Conservation (phyloP, 2,113 vertebrate genomes). For the Cynoglossus semilaevis region DNA sequence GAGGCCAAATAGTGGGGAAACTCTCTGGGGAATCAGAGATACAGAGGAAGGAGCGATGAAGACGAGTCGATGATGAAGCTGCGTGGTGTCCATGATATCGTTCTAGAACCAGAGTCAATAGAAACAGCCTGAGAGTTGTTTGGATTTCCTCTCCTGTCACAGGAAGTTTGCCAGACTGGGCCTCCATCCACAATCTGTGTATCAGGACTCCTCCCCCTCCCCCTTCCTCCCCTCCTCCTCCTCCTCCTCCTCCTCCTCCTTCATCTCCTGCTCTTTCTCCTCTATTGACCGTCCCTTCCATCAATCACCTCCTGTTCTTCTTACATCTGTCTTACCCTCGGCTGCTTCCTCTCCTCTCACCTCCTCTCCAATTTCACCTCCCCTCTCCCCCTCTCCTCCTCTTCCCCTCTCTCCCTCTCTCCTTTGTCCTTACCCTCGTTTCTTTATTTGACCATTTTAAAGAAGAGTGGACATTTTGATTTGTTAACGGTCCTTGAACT, state of each 20-base stretch:
- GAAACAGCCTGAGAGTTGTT: conserved; percentile 5
- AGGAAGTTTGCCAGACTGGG: conserved; percentile 57
- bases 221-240: conserved; percentile 15
- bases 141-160: conserved; percentile 27
- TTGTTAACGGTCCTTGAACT: neutral
- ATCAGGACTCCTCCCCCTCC: conserved; percentile 27
- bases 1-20: too few relatives aligned
- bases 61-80: neutral
- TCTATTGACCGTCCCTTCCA: conserved; percentile 50
- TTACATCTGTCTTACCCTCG: too few relatives aligned
- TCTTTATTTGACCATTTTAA: neutral
- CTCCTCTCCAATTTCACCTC: conserved; percentile 39
- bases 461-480: conserved; percentile 12
- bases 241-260: conserved; percentile 1
- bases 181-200: conserved; percentile 44
- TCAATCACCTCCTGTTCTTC: conserved; percentile 33
- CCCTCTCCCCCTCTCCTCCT: conserved; percentile 1
- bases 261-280: conserved; percentile 3
- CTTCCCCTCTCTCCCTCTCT: conserved; percentile 1
- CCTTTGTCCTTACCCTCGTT: conserved; percentile 3
- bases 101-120: neutral
- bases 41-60: conserved; percentile 2
- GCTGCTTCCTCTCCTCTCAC: conserved; percentile 40
- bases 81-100: neutral
- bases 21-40: conserved; percentile 26